These are phyloP conservation scores for Eueides isabella DNA, from an alignment of 1,140 invertebrate species.

Conservation along the genomic window DNA sequence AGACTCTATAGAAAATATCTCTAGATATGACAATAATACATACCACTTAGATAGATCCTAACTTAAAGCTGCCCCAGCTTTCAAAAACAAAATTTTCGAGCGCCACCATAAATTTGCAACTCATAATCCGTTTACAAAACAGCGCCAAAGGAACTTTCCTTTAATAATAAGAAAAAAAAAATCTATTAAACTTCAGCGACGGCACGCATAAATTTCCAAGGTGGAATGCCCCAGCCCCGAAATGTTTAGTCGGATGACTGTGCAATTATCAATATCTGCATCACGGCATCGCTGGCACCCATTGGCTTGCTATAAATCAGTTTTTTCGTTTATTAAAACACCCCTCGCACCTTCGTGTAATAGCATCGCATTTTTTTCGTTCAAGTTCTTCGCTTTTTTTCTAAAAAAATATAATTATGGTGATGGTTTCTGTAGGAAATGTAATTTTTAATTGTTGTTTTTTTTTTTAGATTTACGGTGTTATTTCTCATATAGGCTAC, in stretches of 20 bases:
- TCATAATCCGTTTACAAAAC: conserved; percentile 18
- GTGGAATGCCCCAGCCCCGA: conserved; percentile 34
- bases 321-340: conserved; percentile 38
- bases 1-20: too few relatives aligned
- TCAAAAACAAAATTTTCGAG: too few relatives aligned
- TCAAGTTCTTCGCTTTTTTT: neutral
- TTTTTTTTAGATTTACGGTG: too few relatives aligned
- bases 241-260: conserved; percentile 57
- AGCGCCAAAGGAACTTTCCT: neutral
- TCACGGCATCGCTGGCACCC: conserved; percentile 19
- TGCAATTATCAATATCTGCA: conserved; percentile 58
- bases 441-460: too few relatives aligned
- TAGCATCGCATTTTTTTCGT: neutral
- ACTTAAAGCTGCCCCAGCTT: too few relatives aligned
- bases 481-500: too few relatives aligned
- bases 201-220: conserved; percentile 30
- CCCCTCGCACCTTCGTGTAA: conserved; percentile 4
- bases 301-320: conserved; percentile 37
- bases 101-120: neutral
- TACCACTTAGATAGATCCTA: too few relatives aligned
- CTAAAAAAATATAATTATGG: neutral
- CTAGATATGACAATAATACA: too few relatives aligned
- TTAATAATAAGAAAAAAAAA: conserved; percentile 24
- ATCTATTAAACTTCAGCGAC: conserved; percentile 18
- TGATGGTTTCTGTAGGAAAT: neutral